These are phyloP conservation scores for Xestia sexstrigata DNA, from an alignment of 2,888 invertebrate species.

Conservation along the genomic window DNA sequence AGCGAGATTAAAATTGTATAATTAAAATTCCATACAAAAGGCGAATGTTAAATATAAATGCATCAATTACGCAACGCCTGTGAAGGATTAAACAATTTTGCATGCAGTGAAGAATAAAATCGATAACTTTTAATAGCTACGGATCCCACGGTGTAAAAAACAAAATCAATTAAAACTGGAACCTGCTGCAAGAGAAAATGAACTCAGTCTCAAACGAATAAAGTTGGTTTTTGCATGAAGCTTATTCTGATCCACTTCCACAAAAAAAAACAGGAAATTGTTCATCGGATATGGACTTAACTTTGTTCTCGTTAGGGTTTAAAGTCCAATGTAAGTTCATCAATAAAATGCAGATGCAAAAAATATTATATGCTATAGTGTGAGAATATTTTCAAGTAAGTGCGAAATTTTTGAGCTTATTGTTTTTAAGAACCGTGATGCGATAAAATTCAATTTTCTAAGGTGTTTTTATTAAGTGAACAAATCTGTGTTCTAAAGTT, in stretches of 20 bases:
- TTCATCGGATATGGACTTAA: slow-evolving; percentile 22
- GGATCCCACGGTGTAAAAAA: slow-evolving; percentile 56
- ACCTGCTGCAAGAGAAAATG: neutral
- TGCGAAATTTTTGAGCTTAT: slow-evolving; percentile 59
- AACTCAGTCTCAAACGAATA: fast-evolving
- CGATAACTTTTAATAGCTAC: slow-evolving; percentile 46
- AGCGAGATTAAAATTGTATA: slow-evolving; percentile 10
- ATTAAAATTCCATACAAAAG: slow-evolving; percentile 15
- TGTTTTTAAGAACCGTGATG: slow-evolving; percentile 50
- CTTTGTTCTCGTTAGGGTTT: neutral
- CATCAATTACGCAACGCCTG: slow-evolving; percentile 35
- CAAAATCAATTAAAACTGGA: slow-evolving; percentile 45
- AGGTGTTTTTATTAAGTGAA: slow-evolving; percentile 60
- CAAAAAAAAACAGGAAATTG: slow-evolving; percentile 14
- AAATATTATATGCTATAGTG: slow-evolving; percentile 38
- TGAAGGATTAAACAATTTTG: slow-evolving; percentile 47
- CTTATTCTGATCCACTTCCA: neutral
- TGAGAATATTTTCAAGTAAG: slow-evolving; percentile 63
- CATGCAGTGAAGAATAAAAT: slow-evolving; percentile 53
- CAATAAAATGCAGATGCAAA: slow-evolving; percentile 18
- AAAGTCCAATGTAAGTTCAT: slow-evolving; percentile 12
- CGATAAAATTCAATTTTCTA: slow-evolving; percentile 50
- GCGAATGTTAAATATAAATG: no score
- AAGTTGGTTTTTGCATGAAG: slow-evolving; percentile 12
- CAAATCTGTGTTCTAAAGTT: slow-evolving; percentile 11